phyloP scores from a whole-genome alignment of 2,888 invertebrate genomes.

The Eumacrocentrus americanus region DNA sequence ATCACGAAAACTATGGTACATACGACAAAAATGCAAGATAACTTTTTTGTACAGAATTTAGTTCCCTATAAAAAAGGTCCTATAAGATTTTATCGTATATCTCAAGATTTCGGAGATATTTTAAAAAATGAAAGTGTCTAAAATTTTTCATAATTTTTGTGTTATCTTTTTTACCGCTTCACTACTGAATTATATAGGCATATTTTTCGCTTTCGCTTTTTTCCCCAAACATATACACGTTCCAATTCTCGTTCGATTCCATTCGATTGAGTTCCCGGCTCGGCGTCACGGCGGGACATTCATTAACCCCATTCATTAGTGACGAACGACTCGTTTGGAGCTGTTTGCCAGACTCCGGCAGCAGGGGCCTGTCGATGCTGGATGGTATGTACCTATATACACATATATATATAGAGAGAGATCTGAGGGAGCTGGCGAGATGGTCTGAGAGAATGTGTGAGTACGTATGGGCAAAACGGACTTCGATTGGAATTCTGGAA shows the following conservation, averaged over 20 bases:
- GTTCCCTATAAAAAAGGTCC: too few relatives aligned
- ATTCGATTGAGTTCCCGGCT: slow-evolving; percentile 37
- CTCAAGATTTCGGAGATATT: too few relatives aligned
- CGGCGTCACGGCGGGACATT: slow-evolving; percentile 35
- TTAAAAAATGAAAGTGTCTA: too few relatives aligned
- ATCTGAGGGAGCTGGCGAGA: not conserved
- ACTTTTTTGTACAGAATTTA: too few relatives aligned
- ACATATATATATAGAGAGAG: not conserved
- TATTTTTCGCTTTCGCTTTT: not conserved
- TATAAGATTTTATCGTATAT: too few relatives aligned
- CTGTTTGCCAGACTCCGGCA: slow-evolving; percentile 15
- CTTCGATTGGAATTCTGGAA: slow-evolving; percentile 52
- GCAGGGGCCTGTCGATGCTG: not conserved
- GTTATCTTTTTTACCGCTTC: not conserved
- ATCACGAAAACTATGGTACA: too few relatives aligned
- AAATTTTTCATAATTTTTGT: too few relatives aligned
- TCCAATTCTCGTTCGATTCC: slow-evolving; percentile 31
- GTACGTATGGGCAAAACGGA: slow-evolving; percentile 17
- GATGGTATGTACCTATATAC: not conserved
- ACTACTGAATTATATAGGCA: not conserved
- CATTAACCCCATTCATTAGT: slow-evolving; percentile 48
- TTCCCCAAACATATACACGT: not conserved
- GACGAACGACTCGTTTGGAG: slow-evolving; percentile 33
- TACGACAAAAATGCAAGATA: too few relatives aligned
- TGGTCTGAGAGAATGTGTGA: slow-evolving; percentile 5